Conservation (phyloP, 2,888 invertebrate species). For the Meandrusa payeni region DNA sequence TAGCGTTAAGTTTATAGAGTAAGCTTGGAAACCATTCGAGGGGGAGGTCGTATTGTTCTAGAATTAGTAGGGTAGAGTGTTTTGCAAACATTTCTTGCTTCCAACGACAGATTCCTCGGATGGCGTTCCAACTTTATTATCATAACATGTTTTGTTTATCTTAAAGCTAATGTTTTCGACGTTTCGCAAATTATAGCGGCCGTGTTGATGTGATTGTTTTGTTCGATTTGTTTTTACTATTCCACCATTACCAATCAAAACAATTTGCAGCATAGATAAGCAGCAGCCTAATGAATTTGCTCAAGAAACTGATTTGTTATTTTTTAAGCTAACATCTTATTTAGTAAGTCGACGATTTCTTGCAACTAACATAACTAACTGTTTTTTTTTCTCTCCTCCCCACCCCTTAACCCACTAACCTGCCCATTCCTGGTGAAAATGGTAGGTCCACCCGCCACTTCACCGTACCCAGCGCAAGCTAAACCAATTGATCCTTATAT, state of each 20-base stretch:
- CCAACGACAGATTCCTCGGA: conserved; percentile 69
- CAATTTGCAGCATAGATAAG: conserved; percentile 10
- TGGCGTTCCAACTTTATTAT: conserved; percentile 70
- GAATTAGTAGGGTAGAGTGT: conserved; percentile 65
- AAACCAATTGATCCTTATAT: conserved; percentile 88
- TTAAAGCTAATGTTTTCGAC: conserved; percentile 65
- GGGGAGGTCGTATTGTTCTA: conserved; percentile 64
- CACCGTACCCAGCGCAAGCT: conserved; percentile 80
- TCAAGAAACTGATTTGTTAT: background rate
- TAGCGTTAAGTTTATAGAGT: conserved; percentile 63
- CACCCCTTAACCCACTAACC: conserved; percentile 71
- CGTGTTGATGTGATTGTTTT: conserved; percentile 52
- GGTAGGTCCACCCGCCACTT: conserved; percentile 82
- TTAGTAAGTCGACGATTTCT: conserved; percentile 40
- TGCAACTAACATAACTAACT: conserved; percentile 66
- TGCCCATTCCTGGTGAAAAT: conserved; percentile 75
- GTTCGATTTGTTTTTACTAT: conserved; percentile 36
- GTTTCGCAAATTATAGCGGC: conserved; percentile 47
- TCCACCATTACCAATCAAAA: conserved; percentile 13
- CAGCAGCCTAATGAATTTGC: background rate
- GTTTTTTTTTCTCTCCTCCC: conserved; percentile 50
- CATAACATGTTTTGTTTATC: conserved; percentile 78
- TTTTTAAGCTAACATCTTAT: background rate
- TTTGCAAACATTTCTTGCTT: conserved; percentile 73
- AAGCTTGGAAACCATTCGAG: conserved; percentile 51